Conservation (phyloP, 1,140 invertebrate genomes). For the Hydropsyche tenuis region DNA sequence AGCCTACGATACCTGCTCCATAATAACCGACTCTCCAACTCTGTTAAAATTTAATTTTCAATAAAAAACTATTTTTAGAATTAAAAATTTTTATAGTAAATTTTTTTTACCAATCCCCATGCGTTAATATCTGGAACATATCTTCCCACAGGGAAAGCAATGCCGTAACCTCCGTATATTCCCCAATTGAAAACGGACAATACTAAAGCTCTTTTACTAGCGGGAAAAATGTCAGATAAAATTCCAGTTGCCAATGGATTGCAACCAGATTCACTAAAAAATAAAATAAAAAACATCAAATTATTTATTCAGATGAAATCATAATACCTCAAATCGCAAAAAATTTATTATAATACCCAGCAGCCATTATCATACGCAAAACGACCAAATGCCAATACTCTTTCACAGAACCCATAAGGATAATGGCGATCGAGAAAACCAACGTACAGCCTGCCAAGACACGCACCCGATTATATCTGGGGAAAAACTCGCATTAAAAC, state of each 20-base stretch:
- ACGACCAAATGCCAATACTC: slow-evolving; percentile 91
- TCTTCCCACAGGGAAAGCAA: slow-evolving; percentile 89
- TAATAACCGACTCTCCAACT: slow-evolving; percentile 91
- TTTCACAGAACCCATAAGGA: slow-evolving; percentile 82
- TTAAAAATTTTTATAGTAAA: no score
- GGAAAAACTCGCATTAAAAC: slow-evolving; percentile 10
- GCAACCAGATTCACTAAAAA: slow-evolving; percentile 80
- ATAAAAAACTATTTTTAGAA: no score
- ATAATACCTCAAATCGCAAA: background rate
- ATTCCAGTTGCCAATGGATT: slow-evolving; percentile 88
- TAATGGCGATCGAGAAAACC: slow-evolving; percentile 81
- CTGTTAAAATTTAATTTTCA: slow-evolving; percentile 58
- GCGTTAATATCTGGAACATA: slow-evolving; percentile 82
- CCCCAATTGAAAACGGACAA: slow-evolving; percentile 96
- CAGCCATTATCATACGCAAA: slow-evolving; percentile 85
- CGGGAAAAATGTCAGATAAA: slow-evolving; percentile 84
- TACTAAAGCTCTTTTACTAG: slow-evolving; percentile 83
- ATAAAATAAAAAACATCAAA: slow-evolving; percentile 24
- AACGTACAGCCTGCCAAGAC: slow-evolving; percentile 79
- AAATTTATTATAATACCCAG: slow-evolving; percentile 66
- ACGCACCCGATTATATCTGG: slow-evolving; percentile 72
- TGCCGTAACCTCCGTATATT: slow-evolving; percentile 92
- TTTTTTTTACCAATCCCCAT: slow-evolving; percentile 77
- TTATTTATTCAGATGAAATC: background rate
- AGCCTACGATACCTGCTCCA: slow-evolving; percentile 79